These are phyloP conservation scores for Aporophyla nigra DNA, from an alignment of 2,888 invertebrate species.

Conservation along the genomic window DNA sequence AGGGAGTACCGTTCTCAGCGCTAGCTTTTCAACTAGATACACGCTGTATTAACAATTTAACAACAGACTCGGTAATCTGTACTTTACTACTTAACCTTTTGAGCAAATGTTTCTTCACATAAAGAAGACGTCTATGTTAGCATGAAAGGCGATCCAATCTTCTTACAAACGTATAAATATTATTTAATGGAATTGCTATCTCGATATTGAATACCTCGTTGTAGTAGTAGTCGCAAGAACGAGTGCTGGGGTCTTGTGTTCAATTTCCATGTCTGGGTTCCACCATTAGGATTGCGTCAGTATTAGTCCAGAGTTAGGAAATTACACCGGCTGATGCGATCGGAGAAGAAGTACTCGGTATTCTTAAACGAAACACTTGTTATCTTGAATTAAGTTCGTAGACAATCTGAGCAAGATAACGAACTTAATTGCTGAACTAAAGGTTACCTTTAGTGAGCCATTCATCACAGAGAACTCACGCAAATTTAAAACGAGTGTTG, in stretches of 20 bases:
- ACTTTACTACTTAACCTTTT: constrained; percentile 2
- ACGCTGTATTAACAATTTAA: not conserved
- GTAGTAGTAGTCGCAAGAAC: not conserved
- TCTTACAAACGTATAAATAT: not conserved
- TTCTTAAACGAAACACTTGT: constrained; percentile 6
- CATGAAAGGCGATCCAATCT: not conserved
- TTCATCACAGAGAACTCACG: constrained; percentile 17
- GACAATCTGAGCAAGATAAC: constrained; percentile 16
- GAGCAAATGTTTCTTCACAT: not conserved
- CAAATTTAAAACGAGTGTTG: constrained; percentile 19
- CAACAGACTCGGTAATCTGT: not conserved
- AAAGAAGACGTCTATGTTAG: not conserved
- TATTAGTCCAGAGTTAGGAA: not conserved
- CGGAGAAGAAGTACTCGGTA: not conserved
- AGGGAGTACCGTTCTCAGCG: too few relatives aligned
- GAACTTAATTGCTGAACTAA: constrained; percentile 25
- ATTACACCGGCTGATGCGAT: too few relatives aligned
- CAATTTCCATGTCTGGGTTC: not conserved
- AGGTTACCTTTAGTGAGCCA: not conserved
- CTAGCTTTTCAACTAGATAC: constrained; percentile 4
- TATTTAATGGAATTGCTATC: not conserved
- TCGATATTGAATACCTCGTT: not conserved
- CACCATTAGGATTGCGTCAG: too few relatives aligned
- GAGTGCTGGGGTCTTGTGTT: not conserved
- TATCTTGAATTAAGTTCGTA: constrained; percentile 29